phyloP scores from a whole-genome alignment of 2,113 vertebrate species.

The Benitochromis conjunctus region DNA sequence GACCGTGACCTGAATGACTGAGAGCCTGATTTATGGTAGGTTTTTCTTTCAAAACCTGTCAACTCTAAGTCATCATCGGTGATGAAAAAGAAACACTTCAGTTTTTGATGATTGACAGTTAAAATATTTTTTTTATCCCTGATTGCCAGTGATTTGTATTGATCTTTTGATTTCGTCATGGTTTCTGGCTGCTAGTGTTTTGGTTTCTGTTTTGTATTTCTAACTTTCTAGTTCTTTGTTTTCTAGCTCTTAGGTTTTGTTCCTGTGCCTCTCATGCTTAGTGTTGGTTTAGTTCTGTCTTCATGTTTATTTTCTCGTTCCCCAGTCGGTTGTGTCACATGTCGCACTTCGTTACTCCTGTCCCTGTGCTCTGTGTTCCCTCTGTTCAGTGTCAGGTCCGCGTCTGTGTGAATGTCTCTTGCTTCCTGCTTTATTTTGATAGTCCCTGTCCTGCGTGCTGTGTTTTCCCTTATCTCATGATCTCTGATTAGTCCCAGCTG shows the following conservation, averaged over 20 bases:
- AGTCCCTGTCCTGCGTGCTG: background rate
- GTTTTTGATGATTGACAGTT: background rate
- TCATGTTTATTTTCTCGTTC: background rate
- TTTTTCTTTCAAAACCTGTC: background rate
- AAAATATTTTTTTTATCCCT: background rate
- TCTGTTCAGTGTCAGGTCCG: background rate
- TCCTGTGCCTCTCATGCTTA: background rate
- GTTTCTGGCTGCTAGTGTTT: too few species aligned
- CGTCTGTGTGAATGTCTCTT: fast-evolving
- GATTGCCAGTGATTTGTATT: background rate
- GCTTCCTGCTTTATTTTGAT: background rate
- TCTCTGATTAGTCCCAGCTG: background rate
- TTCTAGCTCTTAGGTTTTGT: background rate
- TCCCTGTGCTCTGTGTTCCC: background rate
- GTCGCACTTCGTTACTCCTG: background rate
- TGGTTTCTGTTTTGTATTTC: background rate
- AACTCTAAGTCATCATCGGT: background rate
- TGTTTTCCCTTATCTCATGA: background rate
- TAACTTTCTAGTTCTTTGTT: background rate
- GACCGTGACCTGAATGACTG: background rate
- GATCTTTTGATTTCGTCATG: too few species aligned
- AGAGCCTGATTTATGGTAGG: background rate
- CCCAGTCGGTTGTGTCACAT: background rate
- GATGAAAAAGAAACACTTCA: background rate
- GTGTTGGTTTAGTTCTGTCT: fast-evolving